Percentiles rank a stretch among this genome's conserved stretches.
phyloP scores from a whole-genome alignment of 2,888 invertebrate genomes.

The Hirtodrosophila confusa region DNA sequence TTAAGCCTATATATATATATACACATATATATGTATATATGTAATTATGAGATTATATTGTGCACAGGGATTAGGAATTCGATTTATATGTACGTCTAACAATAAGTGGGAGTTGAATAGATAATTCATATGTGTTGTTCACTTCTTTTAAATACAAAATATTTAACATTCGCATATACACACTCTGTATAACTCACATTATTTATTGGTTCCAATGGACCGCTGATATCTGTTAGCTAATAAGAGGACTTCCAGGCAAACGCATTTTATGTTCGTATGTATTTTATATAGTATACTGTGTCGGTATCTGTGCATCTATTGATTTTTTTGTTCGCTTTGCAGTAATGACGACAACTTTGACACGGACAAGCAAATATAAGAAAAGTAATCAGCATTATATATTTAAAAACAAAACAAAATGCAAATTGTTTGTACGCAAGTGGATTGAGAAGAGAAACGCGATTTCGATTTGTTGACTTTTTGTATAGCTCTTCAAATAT shows the following conservation, averaged over 20 bases:
- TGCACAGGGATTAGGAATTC: constrained; percentile 39
- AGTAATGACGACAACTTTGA: constrained; percentile 20
- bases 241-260: not conserved
- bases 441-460: constrained; percentile 25
- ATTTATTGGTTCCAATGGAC: constrained; percentile 24
- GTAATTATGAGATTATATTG: constrained; percentile 60
- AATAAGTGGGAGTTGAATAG: constrained; percentile 36
- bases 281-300: not conserved
- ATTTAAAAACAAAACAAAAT: constrained; percentile 20
- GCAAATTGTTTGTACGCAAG: constrained; percentile 29
- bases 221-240: constrained; percentile 33
- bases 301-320: constrained; percentile 6
- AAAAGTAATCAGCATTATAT: constrained; percentile 4
- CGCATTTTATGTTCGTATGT: not conserved
- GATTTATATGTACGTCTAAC: constrained; percentile 37
- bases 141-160: constrained; percentile 58
- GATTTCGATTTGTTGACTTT: constrained; percentile 19
- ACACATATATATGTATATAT: constrained; percentile 30
- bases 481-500: constrained; percentile 38
- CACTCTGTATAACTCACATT: constrained; percentile 45
- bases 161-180: constrained; percentile 68
- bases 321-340: constrained; percentile 7
- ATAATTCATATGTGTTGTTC: constrained; percentile 70
- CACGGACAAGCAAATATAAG: constrained; percentile 15
- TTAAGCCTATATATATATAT: constrained; percentile 40